A percentile compares a stretch with the other conserved stretches of the same genome.
Conservation (phyloP, 1,140 invertebrate species). For the Scylla paramamosain region DNA sequence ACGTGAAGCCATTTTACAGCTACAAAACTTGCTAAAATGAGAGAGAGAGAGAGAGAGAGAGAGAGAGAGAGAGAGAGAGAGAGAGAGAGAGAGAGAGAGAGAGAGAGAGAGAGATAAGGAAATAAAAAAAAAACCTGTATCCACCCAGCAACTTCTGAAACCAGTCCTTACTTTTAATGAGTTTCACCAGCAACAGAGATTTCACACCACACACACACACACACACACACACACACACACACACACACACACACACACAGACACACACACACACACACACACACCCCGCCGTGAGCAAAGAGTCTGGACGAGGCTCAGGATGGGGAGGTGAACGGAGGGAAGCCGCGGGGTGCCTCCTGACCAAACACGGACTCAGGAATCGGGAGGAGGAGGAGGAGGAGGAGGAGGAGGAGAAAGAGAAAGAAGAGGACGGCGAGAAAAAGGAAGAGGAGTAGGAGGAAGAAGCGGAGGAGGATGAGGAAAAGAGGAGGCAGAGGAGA, state of each 20-base stretch:
- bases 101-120: too few species aligned
- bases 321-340: slow-evolving; percentile 8
- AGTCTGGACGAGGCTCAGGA: slow-evolving; percentile 25
- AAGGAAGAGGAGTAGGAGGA: not conserved
- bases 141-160: too few species aligned
- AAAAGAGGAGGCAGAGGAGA: too few species aligned
- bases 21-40: too few species aligned
- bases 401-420: not conserved
- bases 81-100: too few species aligned
- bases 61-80: too few species aligned
- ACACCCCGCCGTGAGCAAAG: not conserved
- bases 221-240: slow-evolving; percentile 33
- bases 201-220: not conserved
- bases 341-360: slow-evolving; percentile 27
- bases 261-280: slow-evolving; percentile 37
- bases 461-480: not conserved
- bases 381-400: not conserved
- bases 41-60: too few species aligned
- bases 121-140: too few species aligned
- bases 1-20: too few species aligned
- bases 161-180: too few species aligned
- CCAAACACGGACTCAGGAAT: slow-evolving; percentile 24
- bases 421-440: too few species aligned
- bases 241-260: slow-evolving; percentile 43
- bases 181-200: too few species aligned